Evolutionary conservation across 2,797 vertebrate species (phyloP).

Genomic region (Galago senegalensis): DNA sequence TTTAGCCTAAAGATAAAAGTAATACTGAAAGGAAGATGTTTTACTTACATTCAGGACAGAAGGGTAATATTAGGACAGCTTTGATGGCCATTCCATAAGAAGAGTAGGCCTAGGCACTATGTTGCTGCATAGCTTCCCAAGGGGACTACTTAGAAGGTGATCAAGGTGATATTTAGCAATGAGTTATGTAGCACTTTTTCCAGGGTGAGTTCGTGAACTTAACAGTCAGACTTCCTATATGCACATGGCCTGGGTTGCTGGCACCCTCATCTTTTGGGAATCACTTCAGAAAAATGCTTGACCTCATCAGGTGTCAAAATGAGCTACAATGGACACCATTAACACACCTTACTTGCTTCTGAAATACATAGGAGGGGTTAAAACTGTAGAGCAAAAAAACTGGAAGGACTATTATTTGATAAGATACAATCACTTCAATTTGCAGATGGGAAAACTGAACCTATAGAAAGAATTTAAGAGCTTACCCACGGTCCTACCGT

Average conservation of each 20-base stretch:
- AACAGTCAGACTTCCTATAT: too few species aligned
- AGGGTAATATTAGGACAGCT: too few species aligned
- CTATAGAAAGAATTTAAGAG: not conserved
- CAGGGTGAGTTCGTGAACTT: too few species aligned
- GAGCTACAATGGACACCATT: not conserved
- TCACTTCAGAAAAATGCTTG: slow-evolving; percentile 62
- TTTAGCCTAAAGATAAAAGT: too few species aligned
- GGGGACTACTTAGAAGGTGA: too few species aligned
- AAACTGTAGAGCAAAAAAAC: not conserved
- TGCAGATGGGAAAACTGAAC: slow-evolving; percentile 6
- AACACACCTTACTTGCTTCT: not conserved
- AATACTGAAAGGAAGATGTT: too few species aligned
- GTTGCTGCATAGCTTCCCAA: too few species aligned
- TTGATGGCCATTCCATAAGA: too few species aligned
- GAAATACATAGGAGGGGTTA: not conserved
- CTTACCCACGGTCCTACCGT: not conserved
- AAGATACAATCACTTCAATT: not conserved
- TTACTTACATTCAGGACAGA: too few species aligned
- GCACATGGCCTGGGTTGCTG: not conserved
- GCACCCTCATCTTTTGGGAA: not conserved
- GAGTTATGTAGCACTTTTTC: too few species aligned
- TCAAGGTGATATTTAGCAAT: too few species aligned
- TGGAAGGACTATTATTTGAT: not conserved
- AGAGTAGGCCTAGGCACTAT: too few species aligned
- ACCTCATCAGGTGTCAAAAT: not conserved